Percentiles rank a stretch among this genome's conserved stretches.
Conservation (phyloP, 2,888 invertebrate species). For the Cataglyphis altisquamis region DNA sequence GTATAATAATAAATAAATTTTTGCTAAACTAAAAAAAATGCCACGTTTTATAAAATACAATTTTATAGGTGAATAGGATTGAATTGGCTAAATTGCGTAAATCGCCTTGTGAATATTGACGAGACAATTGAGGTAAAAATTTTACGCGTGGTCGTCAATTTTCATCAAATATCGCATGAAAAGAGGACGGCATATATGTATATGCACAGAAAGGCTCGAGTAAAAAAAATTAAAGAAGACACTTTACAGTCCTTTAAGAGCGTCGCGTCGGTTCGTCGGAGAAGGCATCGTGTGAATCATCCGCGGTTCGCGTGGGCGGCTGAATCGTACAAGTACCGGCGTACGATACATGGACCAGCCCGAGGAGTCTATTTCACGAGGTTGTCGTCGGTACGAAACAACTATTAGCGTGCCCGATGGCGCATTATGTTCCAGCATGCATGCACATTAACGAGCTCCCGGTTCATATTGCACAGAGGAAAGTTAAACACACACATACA, state of each 20-base stretch:
- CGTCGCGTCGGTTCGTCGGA: slow-evolving; percentile 60
- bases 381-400: slow-evolving; percentile 81
- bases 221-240: slow-evolving; percentile 47
- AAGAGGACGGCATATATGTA: not conserved
- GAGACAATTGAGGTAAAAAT: slow-evolving; percentile 26
- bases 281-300: slow-evolving; percentile 76
- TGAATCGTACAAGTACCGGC: slow-evolving; percentile 54
- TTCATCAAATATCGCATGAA: slow-evolving; percentile 28
- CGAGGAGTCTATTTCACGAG: slow-evolving; percentile 71
- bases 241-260: slow-evolving; percentile 60
- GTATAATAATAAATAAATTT: not conserved
- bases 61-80: too few relatives aligned
- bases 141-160: slow-evolving; percentile 42
- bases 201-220: slow-evolving; percentile 18
- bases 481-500: slow-evolving; percentile 11
- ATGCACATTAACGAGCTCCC: slow-evolving; percentile 82
- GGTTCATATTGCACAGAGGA: slow-evolving; percentile 62
- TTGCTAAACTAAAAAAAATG: too few relatives aligned
- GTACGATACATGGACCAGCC: slow-evolving; percentile 50
- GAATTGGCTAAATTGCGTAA: too few relatives aligned
- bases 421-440: slow-evolving; percentile 79
- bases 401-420: slow-evolving; percentile 82
- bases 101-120: not conserved
- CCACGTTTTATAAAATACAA: not conserved
- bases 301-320: slow-evolving; percentile 67